Evolutionary conservation across 2,113 vertebrate genomes (phyloP).

Genomic region (Climacteris rufus): DNA sequence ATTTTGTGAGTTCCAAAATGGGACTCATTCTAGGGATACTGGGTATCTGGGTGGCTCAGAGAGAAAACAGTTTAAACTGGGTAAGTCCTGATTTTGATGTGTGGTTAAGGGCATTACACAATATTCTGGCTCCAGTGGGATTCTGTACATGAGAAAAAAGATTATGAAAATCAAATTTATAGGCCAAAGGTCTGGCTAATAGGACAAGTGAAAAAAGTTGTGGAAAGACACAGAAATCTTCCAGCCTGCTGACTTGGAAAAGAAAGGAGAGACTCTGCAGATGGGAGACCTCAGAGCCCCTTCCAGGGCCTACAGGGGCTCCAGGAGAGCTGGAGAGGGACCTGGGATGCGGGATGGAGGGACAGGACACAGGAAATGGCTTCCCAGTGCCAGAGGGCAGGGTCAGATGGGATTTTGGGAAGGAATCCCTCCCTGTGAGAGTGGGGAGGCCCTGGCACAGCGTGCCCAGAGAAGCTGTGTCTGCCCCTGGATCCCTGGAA

Average conservation of each 20-base stretch:
- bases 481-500: neutral
- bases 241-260: neutral
- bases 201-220: neutral
- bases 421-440: neutral
- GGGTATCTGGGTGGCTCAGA: neutral
- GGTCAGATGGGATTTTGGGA: neutral
- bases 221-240: neutral
- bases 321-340: neutral
- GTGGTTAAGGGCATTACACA: neutral
- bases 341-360: neutral
- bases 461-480: neutral
- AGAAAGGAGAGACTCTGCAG: accelerated
- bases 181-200: neutral
- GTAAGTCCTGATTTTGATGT: neutral
- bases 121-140: neutral
- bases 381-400: neutral
- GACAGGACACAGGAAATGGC: neutral
- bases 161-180: neutral
- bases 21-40: neutral
- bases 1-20: neutral
- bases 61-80: neutral
- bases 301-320: accelerated
- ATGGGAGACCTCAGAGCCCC: neutral
- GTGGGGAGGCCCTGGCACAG: neutral
- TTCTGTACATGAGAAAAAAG: neutral